Evolutionary conservation across 2,888 invertebrate genomes (phyloP).

Genomic region (Mesochorus sp.): DNA sequence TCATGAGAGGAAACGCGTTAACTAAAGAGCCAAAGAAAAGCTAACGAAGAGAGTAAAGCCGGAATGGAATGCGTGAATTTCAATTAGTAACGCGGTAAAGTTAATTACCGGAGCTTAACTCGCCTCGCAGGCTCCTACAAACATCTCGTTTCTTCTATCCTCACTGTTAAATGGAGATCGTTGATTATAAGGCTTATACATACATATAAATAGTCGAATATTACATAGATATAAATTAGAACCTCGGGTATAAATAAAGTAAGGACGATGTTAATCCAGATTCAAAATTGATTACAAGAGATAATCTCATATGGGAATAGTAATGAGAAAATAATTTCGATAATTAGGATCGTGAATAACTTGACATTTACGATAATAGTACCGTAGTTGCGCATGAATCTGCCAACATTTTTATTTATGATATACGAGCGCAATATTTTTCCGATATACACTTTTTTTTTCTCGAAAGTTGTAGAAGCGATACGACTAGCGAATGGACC

Average conservation of each 20-base stretch:
- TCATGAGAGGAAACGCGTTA: slow-evolving; percentile 30
- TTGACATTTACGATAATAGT: too few relatives aligned
- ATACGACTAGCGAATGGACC: slow-evolving; percentile 7
- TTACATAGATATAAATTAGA: not conserved
- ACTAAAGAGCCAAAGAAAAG: slow-evolving; percentile 35
- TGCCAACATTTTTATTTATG: not conserved
- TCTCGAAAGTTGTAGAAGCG: slow-evolving; percentile 12
- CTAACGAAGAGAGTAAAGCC: slow-evolving; percentile 31
- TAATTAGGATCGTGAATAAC: too few relatives aligned
- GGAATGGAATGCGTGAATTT: slow-evolving; percentile 57
- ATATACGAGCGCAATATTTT: not conserved
- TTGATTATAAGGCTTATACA: slow-evolving; percentile 37
- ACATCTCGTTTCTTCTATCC: slow-evolving; percentile 39
- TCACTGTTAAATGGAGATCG: slow-evolving; percentile 36
- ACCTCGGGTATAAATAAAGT: not conserved
- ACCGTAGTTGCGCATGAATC: too few relatives aligned
- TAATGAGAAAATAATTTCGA: not conserved
- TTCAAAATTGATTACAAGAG: not conserved
- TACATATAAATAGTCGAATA: not conserved
- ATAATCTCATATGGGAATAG: not conserved
- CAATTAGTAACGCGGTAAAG: slow-evolving; percentile 60
- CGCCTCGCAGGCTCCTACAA: slow-evolving; percentile 42
- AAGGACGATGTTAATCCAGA: not conserved
- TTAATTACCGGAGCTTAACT: slow-evolving; percentile 58
- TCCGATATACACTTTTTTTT: not conserved